Evolutionary conservation across 2,888 invertebrate genomes (phyloP).

Genomic region (Catocala fraxini): DNA sequence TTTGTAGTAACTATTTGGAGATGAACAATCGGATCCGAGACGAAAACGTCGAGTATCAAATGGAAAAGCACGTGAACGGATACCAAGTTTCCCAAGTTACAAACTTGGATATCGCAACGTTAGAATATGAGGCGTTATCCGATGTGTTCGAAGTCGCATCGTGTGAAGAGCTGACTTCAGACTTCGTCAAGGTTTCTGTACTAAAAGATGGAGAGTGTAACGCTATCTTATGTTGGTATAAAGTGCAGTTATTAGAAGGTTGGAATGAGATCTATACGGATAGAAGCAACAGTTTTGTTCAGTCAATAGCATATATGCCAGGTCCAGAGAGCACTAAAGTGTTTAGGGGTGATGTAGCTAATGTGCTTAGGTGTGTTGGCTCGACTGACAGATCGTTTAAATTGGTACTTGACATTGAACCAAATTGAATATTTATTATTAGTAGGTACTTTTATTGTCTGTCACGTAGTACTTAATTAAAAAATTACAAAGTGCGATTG

Average conservation of each 20-base stretch:
- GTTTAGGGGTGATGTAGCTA: conserved; percentile 24
- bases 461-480: too few species aligned
- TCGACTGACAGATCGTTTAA: too few species aligned
- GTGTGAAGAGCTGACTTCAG: conserved; percentile 12
- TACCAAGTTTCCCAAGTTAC: conserved; percentile 27
- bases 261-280: conserved; percentile 31
- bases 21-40: conserved; percentile 29
- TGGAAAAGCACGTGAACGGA: conserved; percentile 28
- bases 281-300: conserved; percentile 35
- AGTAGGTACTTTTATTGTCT: too few species aligned
- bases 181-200: conserved; percentile 13
- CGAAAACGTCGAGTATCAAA: conserved; percentile 20
- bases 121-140: conserved; percentile 25
- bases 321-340: conserved; percentile 9
- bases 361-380: conserved; percentile 19
- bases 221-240: conserved; percentile 45
- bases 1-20: conserved; percentile 28
- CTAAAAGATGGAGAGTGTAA: conserved; percentile 27
- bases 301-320: conserved; percentile 31
- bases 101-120: conserved; percentile 19
- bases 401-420: too few species aligned
- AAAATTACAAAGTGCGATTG: too few species aligned
- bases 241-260: conserved; percentile 30
- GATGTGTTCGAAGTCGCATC: conserved; percentile 25
- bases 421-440: too few species aligned